Percentiles rank a stretch among this genome's conserved stretches.
Conservation (phyloP, 2,113 vertebrate genomes). For the Cryptomyrus ogoouensis region DNA sequence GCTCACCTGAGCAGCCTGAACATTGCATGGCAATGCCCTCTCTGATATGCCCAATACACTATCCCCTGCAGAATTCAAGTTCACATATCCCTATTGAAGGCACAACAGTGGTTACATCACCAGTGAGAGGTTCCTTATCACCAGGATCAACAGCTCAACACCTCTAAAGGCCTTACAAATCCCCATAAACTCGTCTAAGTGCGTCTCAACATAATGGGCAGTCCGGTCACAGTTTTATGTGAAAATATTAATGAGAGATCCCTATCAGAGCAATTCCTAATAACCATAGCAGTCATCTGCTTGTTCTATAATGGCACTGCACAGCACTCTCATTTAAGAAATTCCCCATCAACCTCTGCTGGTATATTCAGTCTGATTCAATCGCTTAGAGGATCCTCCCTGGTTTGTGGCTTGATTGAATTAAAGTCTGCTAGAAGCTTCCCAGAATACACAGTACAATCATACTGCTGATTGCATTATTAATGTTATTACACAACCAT, state of each 20-base stretch:
- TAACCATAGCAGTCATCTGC: neutral
- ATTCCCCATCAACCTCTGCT: neutral
- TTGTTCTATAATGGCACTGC: neutral
- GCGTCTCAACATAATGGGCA: neutral
- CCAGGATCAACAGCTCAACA: neutral
- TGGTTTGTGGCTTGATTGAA: neutral
- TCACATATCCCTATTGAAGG: no score
- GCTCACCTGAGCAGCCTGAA: no score
- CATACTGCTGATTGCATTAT: neutral
- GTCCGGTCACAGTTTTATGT: neutral
- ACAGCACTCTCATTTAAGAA: neutral
- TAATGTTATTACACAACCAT: neutral
- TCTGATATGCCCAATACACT: no score
- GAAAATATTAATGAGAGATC: neutral
- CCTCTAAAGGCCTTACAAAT: neutral
- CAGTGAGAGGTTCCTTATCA: no score
- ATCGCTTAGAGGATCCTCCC: neutral
- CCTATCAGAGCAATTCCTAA: neutral
- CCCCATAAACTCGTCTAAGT: neutral
- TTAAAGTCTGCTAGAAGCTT: neutral
- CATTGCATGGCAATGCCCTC: no score
- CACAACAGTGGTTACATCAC: no score
- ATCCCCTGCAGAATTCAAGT: no score
- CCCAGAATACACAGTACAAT: neutral
- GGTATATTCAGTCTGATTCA: neutral